Base-by-base conservation (phyloP, 2,888 invertebrate species). In the Drosophila meridionalis region DNA sequence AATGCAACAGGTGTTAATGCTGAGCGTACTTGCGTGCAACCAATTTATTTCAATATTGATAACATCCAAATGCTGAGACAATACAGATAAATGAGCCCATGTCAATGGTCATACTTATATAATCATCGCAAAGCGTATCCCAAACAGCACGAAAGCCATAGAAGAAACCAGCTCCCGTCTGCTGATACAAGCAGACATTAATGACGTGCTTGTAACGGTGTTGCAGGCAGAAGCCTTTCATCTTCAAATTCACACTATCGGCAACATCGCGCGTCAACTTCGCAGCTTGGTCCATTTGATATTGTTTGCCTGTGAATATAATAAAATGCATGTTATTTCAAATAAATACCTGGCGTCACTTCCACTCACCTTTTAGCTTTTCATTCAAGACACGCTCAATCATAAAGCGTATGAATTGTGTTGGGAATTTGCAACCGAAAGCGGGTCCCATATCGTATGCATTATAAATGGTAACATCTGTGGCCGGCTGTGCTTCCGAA, bases 81-180 rank as follows among this genome's bases (percentile, higher is more conserved):
- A 87, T 63, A 32, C 82, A 79, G 0, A 82, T 12, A 48, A 85
- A 83, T 9, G 59, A 72, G 2, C 61, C 66, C 1, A 62, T 65
- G 50, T 85, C 82, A 28, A 36, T 73, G 30, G 40, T 67, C 7
- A 28, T 20, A 32, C 8, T 14, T 0, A 53, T 2, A 50, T 73
- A 84, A 45, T 85, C 89, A 66, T 85, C 85, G 6, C 82, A 30
- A 2, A 78, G 58, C 2, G 47, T 7, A 64, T 85, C 85, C 89
- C 85, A 85, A 38, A 85, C 62, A 2, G 89, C 84, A 6, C 85
- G 82, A 26, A 87, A 80, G 4, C 82, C 84, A n/a, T 72, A 76
- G 34, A 69, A 73, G 32, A 82, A 84, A 0, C 85, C 85, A 8
- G 69, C 77, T 6, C 85, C 85, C 14, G 48, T 87, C 34, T 85